Percentiles rank a stretch among this genome's conserved stretches.
phyloP scores from a whole-genome alignment of 1,140 invertebrate species.

The Theocolax elegans region DNA sequence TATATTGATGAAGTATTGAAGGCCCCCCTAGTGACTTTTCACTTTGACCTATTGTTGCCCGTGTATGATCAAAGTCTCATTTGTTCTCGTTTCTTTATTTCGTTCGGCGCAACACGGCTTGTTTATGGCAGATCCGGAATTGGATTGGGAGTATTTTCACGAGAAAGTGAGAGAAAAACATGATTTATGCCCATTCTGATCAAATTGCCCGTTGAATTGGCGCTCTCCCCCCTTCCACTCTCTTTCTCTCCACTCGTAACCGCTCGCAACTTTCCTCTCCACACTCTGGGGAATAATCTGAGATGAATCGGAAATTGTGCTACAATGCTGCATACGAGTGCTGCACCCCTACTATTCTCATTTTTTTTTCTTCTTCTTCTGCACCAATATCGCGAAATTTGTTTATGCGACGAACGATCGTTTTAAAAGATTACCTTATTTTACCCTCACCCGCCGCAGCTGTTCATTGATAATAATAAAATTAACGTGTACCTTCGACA shows the following conservation, averaged over 20 bases:
- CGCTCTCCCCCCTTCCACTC: background rate
- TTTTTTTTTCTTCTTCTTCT: background rate
- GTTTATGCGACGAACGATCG: too few species aligned
- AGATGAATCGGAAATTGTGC: slow-evolving; percentile 27
- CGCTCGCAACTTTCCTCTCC: background rate
- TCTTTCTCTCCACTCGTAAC: too few species aligned
- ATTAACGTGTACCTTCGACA: too few species aligned
- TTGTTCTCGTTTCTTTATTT: slow-evolving; percentile 2
- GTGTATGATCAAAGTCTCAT: slow-evolving; percentile 17
- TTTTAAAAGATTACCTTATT: too few species aligned
- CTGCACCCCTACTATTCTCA: background rate
- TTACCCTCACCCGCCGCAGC: too few species aligned
- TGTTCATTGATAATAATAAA: too few species aligned
- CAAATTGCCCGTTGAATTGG: slow-evolving; percentile 23
- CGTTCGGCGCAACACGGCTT: background rate
- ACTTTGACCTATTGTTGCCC: slow-evolving; percentile 1
- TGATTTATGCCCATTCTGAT: slow-evolving; percentile 26
- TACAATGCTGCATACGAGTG: background rate
- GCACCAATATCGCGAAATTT: too few species aligned
- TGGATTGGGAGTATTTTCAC: background rate
- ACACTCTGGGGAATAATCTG: slow-evolving; percentile 10
- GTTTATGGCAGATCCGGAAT: slow-evolving; percentile 4
- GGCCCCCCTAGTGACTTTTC: background rate
- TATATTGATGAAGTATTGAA: background rate
- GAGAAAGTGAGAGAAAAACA: slow-evolving; percentile 2